Percentiles rank a stretch among this genome's conserved stretches.
These are phyloP conservation scores for Halcyon smyrnensis DNA, from an alignment of 2,797 vertebrate species.

Conservation along the genomic window DNA sequence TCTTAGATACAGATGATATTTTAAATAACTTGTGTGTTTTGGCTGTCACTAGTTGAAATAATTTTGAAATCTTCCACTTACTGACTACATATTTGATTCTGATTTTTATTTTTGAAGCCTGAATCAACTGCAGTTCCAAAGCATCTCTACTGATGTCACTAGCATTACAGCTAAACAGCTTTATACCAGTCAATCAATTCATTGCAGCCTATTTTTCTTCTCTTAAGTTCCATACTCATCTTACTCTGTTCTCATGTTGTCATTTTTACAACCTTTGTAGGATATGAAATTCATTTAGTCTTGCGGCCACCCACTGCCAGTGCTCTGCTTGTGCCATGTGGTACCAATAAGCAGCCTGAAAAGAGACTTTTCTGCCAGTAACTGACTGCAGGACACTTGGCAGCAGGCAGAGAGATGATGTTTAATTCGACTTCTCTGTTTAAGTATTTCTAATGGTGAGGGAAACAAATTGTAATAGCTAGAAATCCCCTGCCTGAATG, in stretches of 20 bases:
- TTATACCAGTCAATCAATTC: background rate
- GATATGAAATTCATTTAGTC: background rate
- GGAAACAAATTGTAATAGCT: background rate
- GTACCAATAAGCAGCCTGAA: background rate
- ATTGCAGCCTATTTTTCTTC: background rate
- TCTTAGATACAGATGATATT: background rate
- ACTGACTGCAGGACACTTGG: background rate
- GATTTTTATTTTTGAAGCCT: background rate
- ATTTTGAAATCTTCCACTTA: background rate
- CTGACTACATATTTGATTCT: background rate
- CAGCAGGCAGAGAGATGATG: background rate
- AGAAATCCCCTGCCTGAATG: conserved; percentile 16
- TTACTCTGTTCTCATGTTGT: background rate
- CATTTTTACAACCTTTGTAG: background rate
- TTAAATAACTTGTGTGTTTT: background rate
- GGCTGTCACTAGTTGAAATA: background rate
- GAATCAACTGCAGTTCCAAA: background rate
- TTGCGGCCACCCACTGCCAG: background rate
- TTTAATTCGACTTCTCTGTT: background rate
- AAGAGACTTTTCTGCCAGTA: background rate
- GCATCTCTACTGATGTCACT: conserved; percentile 2
- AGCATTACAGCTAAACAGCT: background rate
- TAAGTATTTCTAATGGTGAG: background rate
- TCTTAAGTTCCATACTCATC: background rate
- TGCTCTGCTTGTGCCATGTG: background rate